Percentiles rank a stretch among this genome's conserved stretches.
phyloP scores from a whole-genome alignment of 2,888 invertebrate genomes.

The Mimas tiliae region DNA sequence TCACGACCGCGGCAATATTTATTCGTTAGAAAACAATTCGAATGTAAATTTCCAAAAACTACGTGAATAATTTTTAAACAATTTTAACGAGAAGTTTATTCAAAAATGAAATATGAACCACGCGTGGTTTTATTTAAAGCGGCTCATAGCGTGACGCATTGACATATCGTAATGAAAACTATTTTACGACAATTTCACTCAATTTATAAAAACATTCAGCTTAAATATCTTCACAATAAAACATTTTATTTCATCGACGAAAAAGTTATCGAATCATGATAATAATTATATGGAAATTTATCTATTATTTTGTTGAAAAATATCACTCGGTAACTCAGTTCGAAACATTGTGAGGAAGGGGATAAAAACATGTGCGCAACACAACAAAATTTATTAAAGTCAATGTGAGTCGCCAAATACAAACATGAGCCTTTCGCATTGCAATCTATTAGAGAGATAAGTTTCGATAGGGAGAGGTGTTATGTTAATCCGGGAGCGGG shows the following conservation, averaged over 20 bases:
- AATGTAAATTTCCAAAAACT: neutral
- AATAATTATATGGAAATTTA: constrained; percentile 28
- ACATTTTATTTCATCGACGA: constrained; percentile 25
- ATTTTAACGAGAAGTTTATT: constrained; percentile 10
- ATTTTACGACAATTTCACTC: constrained; percentile 34
- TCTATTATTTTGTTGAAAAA: constrained; percentile 33
- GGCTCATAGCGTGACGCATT: constrained; percentile 19
- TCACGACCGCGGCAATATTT: neutral
- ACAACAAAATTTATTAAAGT: constrained; percentile 69
- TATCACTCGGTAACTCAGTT: constrained; percentile 28
- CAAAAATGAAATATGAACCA: constrained; percentile 19
- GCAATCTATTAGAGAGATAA: constrained; percentile 81
- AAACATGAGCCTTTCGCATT: constrained; percentile 80
- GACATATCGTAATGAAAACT: constrained; percentile 35
- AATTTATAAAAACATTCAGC: constrained; percentile 25
- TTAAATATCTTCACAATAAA: constrained; percentile 25
- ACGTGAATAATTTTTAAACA: constrained; percentile 3
- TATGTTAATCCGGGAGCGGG: constrained; percentile 77
- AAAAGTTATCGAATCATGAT: constrained; percentile 19
- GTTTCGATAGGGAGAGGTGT: constrained; percentile 74
- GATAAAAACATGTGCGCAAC: constrained; percentile 65
- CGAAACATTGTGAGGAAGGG: constrained; percentile 35
- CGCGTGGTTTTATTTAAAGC: constrained; percentile 7
- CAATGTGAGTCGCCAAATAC: constrained; percentile 74
- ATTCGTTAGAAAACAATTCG: constrained; percentile 17